Evolutionary conservation across 2,888 invertebrate genomes (phyloP), one percentile per base, ranked within the genome.

Genomic region (Melieria crassipennis): DNA sequence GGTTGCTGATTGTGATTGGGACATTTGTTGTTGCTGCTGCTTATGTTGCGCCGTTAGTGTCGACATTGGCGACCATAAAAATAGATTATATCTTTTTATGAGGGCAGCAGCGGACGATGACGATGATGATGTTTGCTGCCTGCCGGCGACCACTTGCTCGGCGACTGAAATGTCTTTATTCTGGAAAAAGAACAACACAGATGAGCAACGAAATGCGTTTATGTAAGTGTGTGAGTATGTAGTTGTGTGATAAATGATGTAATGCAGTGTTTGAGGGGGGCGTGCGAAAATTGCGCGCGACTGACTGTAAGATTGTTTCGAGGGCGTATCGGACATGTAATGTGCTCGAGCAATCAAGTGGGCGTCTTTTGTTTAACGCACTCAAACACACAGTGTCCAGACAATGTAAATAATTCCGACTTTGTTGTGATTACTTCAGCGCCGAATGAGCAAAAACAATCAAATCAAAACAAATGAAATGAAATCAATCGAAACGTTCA

Each of bases 31-130:
- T 30, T 48, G 45, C n/a, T 48, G 42, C 11, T 56, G 46, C 42
- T 58, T 61, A 60, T 68, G 71, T 68, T 69, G 72, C 46, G 72
- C 65, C 52, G 69, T 68, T 65, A 76, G 68, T 13, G 76, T 64
- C 61, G 77, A 76, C 72, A 77, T 73, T 75, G 77, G 77, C 56
- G 78, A 79, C 77, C 78, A 78, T 71, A 79, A 69, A 69, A 76
- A 76, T 63, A 76, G 68, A 71, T 79, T 78, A 68, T 78, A 75
- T 76, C 75, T 77, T 47, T 76, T 75, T 62, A 77, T 73, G 9
- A 77, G 56, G 55, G 76, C 75, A 58, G 71, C 61, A 16, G 72
- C 73, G 47, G 48, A 13, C 16, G 48, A 13, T 6, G 45, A 45
- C 30, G 30, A 30, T 30, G 30, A 30, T 30, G 30, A 30, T 3